Base-by-base conservation (phyloP, 2,888 invertebrate genomes). In the Elysia crispata region DNA sequence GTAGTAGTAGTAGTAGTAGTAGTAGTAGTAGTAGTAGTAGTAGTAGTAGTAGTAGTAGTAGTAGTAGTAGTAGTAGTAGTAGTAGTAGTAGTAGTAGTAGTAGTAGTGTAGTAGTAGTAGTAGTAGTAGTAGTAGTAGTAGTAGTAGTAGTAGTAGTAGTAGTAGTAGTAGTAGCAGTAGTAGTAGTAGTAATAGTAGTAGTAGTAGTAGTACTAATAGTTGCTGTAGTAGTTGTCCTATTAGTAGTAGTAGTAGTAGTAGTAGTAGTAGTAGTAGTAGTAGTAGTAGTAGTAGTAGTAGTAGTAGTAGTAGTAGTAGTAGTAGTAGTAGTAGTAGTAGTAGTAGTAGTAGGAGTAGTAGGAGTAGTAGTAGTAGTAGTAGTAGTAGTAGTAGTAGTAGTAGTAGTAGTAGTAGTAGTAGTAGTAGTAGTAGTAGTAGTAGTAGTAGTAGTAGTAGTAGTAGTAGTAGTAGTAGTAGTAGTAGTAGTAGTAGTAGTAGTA, bases 111-210 rank as follows among this genome's bases (percentile, higher is more conserved):
- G n/a, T n/a, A n/a, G n/a, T n/a, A n/a, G n/a, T 54, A 73, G 54
- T 54, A 54, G 54, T 54, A 54, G 54, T 54, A 54, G 54, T 54
- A 54, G 54, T 54, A 54, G 54, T 20, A 54, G 54, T 54, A 54
- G 54, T 54, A 72, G 72, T 72, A 72, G 72, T 72, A 72, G 72
- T 3, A 72, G 72, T 72, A 72, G 72, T 72, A 72, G 72, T 3
- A 72, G 72, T 3, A 72, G 23, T 31, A 69, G 69, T 69, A 69
- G 31, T 69, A 69, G 69, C 30, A 69, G 69, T 69, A 69, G 69
- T 69, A n/a, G 49, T 1, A 41, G 23, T 41, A 41, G 72, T 72
- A 41, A 20, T 1, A 72, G 72, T 54, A 54, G 54, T 54, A 54
- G 54, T 54, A 54, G 54, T 54, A 54, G 54, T 54, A 54, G 54